These are phyloP conservation scores for Parnassius orleans DNA, from an alignment of 2,888 invertebrate species.

Conservation along the genomic window DNA sequence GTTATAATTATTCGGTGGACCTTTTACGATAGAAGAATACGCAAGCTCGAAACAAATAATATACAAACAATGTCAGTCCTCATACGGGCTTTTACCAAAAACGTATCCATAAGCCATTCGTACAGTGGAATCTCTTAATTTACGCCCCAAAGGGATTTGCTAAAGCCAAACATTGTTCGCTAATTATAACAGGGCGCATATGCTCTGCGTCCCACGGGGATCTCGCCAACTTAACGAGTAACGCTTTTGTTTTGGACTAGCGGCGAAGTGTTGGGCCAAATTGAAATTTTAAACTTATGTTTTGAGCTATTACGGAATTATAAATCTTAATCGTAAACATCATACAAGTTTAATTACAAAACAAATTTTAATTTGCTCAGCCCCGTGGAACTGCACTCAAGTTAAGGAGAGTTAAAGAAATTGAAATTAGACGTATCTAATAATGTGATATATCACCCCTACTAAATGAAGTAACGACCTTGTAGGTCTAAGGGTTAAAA, in stretches of 20 bases:
- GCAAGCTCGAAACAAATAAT: slow-evolving; percentile 36
- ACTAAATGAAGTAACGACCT: no score
- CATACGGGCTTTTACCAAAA: slow-evolving; percentile 61
- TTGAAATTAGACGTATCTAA: no score
- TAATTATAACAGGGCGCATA: slow-evolving; percentile 79
- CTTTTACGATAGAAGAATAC: slow-evolving; percentile 23
- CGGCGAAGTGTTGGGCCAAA: slow-evolving; percentile 24
- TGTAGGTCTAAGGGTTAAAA: no score
- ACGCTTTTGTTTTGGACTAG: slow-evolving; percentile 41
- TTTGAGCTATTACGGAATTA: slow-evolving; percentile 10
- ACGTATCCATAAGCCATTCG: slow-evolving; percentile 35
- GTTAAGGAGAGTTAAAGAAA: no score
- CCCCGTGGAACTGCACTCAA: no score
- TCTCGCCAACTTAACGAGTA: slow-evolving; percentile 64
- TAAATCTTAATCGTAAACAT: slow-evolving; percentile 6
- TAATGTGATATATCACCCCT: no score
- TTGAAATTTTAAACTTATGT: slow-evolving; percentile 29
- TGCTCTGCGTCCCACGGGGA: slow-evolving; percentile 73
- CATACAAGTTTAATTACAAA: no score
- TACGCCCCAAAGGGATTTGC: slow-evolving; percentile 79
- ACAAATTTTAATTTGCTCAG: no score
- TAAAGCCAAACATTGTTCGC: slow-evolving; percentile 81
- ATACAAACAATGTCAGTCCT: slow-evolving; percentile 47
- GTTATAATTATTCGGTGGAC: not conserved
- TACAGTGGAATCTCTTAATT: slow-evolving; percentile 77